These are phyloP conservation scores for Laspeyria flexula DNA, from an alignment of 2,888 invertebrate genomes.

Conservation along the genomic window DNA sequence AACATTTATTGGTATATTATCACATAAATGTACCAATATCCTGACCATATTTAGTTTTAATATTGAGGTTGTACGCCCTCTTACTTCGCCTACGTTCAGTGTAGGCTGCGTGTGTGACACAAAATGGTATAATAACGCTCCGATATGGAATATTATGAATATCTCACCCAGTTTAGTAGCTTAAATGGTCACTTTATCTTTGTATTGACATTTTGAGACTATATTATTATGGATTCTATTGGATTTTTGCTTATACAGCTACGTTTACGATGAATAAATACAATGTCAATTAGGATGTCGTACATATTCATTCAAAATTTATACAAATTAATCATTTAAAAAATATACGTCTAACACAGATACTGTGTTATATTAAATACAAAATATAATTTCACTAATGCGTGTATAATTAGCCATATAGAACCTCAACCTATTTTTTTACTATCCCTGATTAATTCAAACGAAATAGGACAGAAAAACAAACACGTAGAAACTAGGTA, in stretches of 20 bases:
- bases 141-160: slow-evolving; percentile 34
- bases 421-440: no score
- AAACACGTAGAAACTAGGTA: background rate
- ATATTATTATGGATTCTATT: background rate
- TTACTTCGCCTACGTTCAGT: slow-evolving; percentile 40
- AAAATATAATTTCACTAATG: no score
- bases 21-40: slow-evolving; percentile 42
- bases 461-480: slow-evolving; percentile 5
- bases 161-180: slow-evolving; percentile 17
- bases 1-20: slow-evolving; percentile 33
- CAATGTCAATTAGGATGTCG: slow-evolving; percentile 1
- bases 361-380: no score
- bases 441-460: slow-evolving; percentile 4
- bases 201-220: slow-evolving; percentile 36
- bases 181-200: slow-evolving; percentile 28
- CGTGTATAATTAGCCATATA: no score
- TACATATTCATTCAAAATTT: background rate
- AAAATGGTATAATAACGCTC: slow-evolving; percentile 25
- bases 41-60: slow-evolving; percentile 45
- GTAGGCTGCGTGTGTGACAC: slow-evolving; percentile 31
- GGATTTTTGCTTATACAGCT: slow-evolving; percentile 12
- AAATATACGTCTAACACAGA: no score
- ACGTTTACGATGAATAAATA: background rate
- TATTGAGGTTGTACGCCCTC: slow-evolving; percentile 49
- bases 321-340: no score